These are phyloP conservation scores for Heterotilapia buettikoferi DNA, from an alignment of 2,113 vertebrate species.

Conservation along the genomic window DNA sequence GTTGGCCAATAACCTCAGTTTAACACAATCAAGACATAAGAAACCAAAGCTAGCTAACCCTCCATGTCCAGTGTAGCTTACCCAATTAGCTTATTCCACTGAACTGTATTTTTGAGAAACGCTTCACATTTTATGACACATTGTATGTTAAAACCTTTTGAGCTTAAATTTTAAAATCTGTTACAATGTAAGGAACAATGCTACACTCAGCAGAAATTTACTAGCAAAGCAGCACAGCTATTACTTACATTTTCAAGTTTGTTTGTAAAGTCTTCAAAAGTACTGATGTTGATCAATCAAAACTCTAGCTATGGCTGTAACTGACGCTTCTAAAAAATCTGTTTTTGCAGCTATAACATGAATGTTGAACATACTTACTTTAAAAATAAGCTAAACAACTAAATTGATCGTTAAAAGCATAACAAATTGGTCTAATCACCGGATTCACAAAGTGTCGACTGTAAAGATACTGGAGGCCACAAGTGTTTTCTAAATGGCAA, in stretches of 20 bases:
- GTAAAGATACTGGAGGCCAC: not conserved
- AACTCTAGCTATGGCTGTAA: not conserved
- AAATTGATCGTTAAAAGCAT: not conserved
- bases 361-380: not conserved
- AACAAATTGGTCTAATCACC: not conserved
- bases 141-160: not conserved
- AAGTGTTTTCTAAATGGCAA: not conserved
- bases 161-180: not conserved
- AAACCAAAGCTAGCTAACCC: not conserved
- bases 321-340: not conserved
- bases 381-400: not conserved
- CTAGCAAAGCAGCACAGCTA: not conserved
- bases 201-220: not conserved
- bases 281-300: not conserved
- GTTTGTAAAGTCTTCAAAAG: not conserved
- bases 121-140: not conserved
- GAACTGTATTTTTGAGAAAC: not conserved
- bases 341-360: not conserved
- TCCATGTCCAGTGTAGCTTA: not conserved
- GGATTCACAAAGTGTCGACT: rapidly evolving
- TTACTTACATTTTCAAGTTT: rapidly evolving
- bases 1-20: not conserved
- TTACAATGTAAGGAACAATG: not conserved
- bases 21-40: not conserved
- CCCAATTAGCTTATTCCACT: not conserved